A percentile compares a stretch with the other conserved stretches of the same genome.
phyloP scores from a whole-genome alignment of 2,113 vertebrate genomes.

The Notothenia rossii region DNA sequence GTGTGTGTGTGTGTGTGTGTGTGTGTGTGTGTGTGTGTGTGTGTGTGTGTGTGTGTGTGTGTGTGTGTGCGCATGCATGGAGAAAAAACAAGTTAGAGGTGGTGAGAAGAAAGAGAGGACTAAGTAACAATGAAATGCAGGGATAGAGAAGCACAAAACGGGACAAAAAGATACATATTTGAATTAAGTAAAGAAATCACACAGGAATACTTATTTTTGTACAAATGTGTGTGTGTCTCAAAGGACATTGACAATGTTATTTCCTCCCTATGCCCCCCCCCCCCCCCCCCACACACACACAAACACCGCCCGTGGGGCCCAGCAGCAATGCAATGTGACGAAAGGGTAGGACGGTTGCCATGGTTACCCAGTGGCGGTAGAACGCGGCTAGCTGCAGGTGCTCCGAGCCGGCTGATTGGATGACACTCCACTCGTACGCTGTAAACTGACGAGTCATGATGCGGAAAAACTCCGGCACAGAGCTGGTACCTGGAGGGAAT shows the following conservation, averaged over 20 bases:
- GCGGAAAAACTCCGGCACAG: slow-evolving; percentile 93
- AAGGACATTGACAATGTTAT: slow-evolving; percentile 5
- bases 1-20: slow-evolving; percentile 24
- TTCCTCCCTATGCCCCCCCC: background rate
- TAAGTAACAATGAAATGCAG: background rate
- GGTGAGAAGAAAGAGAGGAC: background rate
- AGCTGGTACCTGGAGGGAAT: slow-evolving; percentile 87
- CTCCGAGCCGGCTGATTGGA: slow-evolving; percentile 88
- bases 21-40: slow-evolving; percentile 62
- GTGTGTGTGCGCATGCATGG: slow-evolving; percentile 10
- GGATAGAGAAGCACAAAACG: background rate
- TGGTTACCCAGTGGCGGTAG: slow-evolving; percentile 96
- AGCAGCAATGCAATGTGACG: slow-evolving; percentile 46
- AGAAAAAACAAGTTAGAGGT: background rate
- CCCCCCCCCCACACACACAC: background rate
- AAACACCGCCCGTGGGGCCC: slow-evolving; percentile 1
- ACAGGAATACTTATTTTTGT: background rate
- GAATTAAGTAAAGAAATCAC: background rate
- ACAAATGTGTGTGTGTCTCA: slow-evolving; percentile 15
- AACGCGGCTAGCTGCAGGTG: slow-evolving; percentile 92
- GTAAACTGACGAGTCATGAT: slow-evolving; percentile 98
- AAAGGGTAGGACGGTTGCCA: slow-evolving; percentile 63
- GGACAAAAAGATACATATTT: slow-evolving; percentile 1
- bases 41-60: slow-evolving; percentile 27
- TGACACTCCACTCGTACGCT: slow-evolving; percentile 90